These are phyloP conservation scores for Battus philenor DNA, from an alignment of 1,140 invertebrate species.

Conservation along the genomic window DNA sequence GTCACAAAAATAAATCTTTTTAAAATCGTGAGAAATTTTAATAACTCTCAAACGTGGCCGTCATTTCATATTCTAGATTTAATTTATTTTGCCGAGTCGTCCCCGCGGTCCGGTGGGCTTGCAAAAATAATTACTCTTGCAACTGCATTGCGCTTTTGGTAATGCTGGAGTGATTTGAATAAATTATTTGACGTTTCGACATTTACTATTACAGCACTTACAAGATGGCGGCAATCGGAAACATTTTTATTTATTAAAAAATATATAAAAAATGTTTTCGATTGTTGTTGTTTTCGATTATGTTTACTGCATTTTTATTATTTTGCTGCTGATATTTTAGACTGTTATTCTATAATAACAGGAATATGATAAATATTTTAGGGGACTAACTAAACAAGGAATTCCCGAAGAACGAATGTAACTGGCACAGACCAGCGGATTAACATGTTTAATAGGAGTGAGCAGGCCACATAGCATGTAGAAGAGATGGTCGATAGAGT, in stretches of 20 bases:
- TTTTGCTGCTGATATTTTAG: no score
- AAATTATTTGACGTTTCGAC: constrained; percentile 5
- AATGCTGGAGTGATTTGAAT: constrained; percentile 8
- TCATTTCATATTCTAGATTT: constrained; percentile 22
- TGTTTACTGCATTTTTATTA: background rate
- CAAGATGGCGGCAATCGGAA: constrained; percentile 1
- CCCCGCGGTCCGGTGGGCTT: constrained; percentile 16
- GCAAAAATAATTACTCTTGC: constrained; percentile 24
- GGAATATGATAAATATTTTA: background rate
- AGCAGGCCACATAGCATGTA: no score
- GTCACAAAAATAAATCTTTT: no score
- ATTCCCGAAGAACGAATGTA: no score
- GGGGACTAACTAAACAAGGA: background rate
- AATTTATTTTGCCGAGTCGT: constrained; percentile 23
- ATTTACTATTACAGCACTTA: background rate
- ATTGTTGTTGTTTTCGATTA: background rate
- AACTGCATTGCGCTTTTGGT: constrained; percentile 19
- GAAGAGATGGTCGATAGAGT: no score
- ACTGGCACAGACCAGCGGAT: no score
- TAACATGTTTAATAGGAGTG: no score
- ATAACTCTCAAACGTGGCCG: constrained; percentile 19
- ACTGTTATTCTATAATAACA: background rate
- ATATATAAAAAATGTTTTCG: background rate
- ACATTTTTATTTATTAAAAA: background rate
- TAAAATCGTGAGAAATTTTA: constrained; percentile 21